Base-by-base conservation (phyloP, 2,888 invertebrate genomes). In the Agrilus cyanescens region DNA sequence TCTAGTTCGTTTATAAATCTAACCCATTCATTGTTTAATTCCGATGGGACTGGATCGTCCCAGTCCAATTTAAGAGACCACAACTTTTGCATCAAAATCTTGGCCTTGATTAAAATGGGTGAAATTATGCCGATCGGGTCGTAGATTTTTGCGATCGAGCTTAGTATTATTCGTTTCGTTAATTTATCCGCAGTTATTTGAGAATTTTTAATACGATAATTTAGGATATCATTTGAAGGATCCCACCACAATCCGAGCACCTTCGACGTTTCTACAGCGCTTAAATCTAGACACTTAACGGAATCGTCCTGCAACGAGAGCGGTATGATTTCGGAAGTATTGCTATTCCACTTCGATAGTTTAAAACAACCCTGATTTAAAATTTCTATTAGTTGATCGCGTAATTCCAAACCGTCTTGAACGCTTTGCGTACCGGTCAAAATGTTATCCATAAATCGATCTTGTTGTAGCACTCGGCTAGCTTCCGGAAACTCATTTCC, bases 391-490 rank as follows among this genome's bases (percentile, higher is more conserved):
- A 44, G 6, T 7, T 38, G 12, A 12, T 40, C 29, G 14, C 33
- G 15, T n/a, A 40, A 30, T 12, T 25, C 12, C 10, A 12, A 13
- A n/a, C 41, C 41, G 37, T 48, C 41, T 1, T 44, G 31, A 12
- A 43, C 18, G 2, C 43, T 32, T 12, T 46, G 34, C n/a, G 39
- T 33, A 6, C 46, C 45, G 10, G 43, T 36, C n/a, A 46, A 29
- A 7, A 48, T 18, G 34, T 50, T 46, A 32, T 50, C 49, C 20
- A 50, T 44, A 42, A 48, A 52, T 38, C 50, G 48, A 43, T 52
- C 46, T 6, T 41, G 29, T 31, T 36, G 13, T 32, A 49, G 47
- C 8, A 49, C 33, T 13, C 32, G 2, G 12, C 29, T 16, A n/a
- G 38, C 43, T 30, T 37, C 30, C 4, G 46, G 46, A 25, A 31